Percentiles rank a stretch among this genome's conserved stretches.
Conservation (phyloP, 2,888 invertebrate species). For the Siphonodentalium dalli region DNA sequence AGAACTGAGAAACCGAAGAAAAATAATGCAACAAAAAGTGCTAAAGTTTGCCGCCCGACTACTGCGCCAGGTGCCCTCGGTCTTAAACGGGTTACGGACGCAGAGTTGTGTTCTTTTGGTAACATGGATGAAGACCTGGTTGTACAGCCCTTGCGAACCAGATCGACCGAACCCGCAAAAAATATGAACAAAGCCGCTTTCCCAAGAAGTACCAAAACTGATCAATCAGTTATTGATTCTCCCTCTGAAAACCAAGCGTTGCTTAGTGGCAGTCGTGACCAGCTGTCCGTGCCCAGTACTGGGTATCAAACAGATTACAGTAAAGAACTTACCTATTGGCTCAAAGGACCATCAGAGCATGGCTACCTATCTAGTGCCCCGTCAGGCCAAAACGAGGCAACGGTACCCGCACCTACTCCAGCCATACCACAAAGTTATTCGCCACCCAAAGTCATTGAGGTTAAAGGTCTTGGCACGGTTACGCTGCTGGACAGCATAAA, state of each 20-base stretch:
- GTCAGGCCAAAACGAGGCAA: too few species aligned
- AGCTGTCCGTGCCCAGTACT: too few species aligned
- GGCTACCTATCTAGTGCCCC: too few species aligned
- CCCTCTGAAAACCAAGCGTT: too few species aligned
- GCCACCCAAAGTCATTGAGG: slow-evolving; percentile 39
- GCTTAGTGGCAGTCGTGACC: too few species aligned
- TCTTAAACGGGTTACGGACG: background rate
- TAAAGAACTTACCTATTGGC: too few species aligned
- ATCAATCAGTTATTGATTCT: too few species aligned
- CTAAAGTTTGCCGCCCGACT: slow-evolving; percentile 24
- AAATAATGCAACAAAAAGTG: slow-evolving; percentile 3
- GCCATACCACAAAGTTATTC: too few species aligned
- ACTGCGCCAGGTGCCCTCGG: slow-evolving; percentile 39
- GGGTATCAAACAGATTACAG: too few species aligned
- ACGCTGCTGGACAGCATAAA: slow-evolving; percentile 43
- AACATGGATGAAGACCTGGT: background rate
- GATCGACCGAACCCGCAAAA: background rate
- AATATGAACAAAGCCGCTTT: background rate
- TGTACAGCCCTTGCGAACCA: background rate
- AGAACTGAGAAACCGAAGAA: background rate
- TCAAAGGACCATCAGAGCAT: too few species aligned
- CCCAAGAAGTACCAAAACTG: too few species aligned
- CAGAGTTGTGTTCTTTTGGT: background rate
- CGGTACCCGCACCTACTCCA: too few species aligned
- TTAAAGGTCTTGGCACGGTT: slow-evolving; percentile 48